Percentiles rank a stretch among this genome's conserved stretches.
Evolutionary conservation across 2,113 vertebrate genomes (phyloP).

Genomic region (Synchiropus splendidus): DNA sequence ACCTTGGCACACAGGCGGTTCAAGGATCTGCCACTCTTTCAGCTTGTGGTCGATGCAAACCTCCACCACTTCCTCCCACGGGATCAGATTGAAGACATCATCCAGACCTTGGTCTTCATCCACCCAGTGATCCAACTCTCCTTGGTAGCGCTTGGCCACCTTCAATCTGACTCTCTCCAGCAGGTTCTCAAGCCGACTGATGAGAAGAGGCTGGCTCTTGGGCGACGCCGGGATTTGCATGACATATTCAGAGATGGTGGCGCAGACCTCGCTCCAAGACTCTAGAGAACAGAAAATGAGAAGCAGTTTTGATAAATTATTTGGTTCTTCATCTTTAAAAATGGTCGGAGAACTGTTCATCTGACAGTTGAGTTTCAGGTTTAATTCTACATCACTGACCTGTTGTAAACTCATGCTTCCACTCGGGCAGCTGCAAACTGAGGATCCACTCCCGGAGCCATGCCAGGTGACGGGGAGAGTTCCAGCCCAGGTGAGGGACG

Average conservation of each 20-base stretch:
- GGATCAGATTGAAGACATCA: slow-evolving; percentile 66
- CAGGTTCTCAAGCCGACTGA: slow-evolving; percentile 81
- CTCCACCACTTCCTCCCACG: slow-evolving; percentile 78
- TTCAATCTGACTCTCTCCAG: slow-evolving; percentile 61
- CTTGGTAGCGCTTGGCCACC: background rate
- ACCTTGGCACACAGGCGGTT: slow-evolving; percentile 68
- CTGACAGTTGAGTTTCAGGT: too few species aligned
- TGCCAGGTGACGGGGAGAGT: slow-evolving; percentile 68
- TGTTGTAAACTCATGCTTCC: slow-evolving; percentile 63
- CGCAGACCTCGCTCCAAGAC: slow-evolving; percentile 74
- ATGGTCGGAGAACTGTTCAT: background rate
- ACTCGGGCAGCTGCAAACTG: slow-evolving; percentile 79
- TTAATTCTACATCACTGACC: slow-evolving; percentile 56
- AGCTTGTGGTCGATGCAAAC: slow-evolving; percentile 87
- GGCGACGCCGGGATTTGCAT: slow-evolving; percentile 72
- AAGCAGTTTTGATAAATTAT: background rate
- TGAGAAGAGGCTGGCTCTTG: slow-evolving; percentile 73
- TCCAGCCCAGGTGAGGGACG: slow-evolving; percentile 83
- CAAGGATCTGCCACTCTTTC: slow-evolving; percentile 78
- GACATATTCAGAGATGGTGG: slow-evolving; percentile 71
- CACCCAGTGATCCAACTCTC: slow-evolving; percentile 18
- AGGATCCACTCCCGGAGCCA: slow-evolving; percentile 80
- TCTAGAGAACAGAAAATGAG: slow-evolving; percentile 47
- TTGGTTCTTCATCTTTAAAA: background rate
- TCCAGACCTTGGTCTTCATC: background rate